A percentile compares a stretch with the other conserved stretches of the same genome.
phyloP scores from a whole-genome alignment of 92 coral and sea anemone genomes.

The Zoanthus gigantus region DNA sequence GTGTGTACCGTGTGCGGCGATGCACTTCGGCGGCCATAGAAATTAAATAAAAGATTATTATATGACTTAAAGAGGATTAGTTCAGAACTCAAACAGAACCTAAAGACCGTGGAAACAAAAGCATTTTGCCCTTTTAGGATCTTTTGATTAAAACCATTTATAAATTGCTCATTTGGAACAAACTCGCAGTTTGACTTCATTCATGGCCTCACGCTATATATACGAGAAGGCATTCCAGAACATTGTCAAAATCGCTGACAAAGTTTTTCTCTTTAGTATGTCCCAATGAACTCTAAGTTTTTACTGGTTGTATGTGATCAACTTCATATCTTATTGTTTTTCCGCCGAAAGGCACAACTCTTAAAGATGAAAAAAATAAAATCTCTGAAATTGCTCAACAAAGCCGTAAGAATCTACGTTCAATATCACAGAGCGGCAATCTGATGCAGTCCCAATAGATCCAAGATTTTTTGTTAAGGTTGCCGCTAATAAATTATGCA shows the following conservation, averaged over 20 bases:
- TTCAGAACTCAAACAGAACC: conserved; percentile 11
- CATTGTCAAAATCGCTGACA: background rate
- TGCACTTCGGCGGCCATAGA: background rate
- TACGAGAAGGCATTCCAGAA: background rate
- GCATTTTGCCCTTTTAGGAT: background rate
- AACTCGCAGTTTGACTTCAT: background rate
- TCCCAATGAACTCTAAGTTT: background rate
- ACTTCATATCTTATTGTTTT: background rate
- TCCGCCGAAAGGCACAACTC: background rate
- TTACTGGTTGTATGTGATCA: background rate
- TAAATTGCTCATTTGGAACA: background rate
- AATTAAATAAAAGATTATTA: conserved; percentile 40
- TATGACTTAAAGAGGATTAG: conserved; percentile 29
- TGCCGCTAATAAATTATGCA: conserved; percentile 35
- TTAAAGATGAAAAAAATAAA: background rate
- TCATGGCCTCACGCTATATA: background rate
- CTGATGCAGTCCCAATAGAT: background rate
- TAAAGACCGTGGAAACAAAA: conserved; percentile 19
- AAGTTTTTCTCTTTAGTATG: background rate
- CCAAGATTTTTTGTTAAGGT: background rate
- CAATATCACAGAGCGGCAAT: background rate
- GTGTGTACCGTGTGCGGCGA: background rate
- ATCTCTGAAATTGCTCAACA: background rate
- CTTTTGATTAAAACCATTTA: background rate
- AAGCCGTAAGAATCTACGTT: background rate